Evolutionary conservation across 2,113 vertebrate genomes (phyloP).

Genomic region (Ammodytes dubius): DNA sequence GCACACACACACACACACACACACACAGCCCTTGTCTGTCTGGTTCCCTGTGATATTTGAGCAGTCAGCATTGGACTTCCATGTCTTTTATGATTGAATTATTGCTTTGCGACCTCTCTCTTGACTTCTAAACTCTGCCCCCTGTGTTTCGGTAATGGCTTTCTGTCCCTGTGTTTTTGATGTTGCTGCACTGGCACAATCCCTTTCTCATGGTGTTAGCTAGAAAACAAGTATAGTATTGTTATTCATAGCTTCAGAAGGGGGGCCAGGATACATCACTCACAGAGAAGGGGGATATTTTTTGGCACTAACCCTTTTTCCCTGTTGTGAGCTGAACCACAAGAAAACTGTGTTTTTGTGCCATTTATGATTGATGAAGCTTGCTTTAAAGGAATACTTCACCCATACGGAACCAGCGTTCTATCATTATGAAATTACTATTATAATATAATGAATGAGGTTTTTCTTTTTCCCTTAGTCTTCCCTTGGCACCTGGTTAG

Average conservation of each 20-base stretch:
- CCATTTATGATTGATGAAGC: too few relatives aligned
- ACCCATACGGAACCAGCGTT: too few relatives aligned
- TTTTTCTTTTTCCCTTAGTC: too few relatives aligned
- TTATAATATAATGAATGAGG: too few relatives aligned
- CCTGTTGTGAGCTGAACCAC: neutral
- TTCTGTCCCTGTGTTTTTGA: slow-evolving; percentile 48
- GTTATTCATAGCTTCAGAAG: slow-evolving; percentile 30
- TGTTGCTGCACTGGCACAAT: slow-evolving; percentile 55
- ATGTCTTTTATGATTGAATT: slow-evolving; percentile 39
- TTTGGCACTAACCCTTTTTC: too few relatives aligned
- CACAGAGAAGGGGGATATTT: neutral
- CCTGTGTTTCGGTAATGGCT: slow-evolving; percentile 54
- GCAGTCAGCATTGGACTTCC: slow-evolving; percentile 43
- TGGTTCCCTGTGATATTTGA: slow-evolving; percentile 31
- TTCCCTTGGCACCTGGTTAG: too few relatives aligned
- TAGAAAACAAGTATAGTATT: slow-evolving; percentile 26
- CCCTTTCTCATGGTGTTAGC: slow-evolving; percentile 15
- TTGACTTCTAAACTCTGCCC: slow-evolving; percentile 49
- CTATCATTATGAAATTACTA: too few relatives aligned
- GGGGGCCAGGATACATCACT: neutral
- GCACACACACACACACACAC: too few relatives aligned
- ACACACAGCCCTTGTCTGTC: neutral
- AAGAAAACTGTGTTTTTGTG: too few relatives aligned
- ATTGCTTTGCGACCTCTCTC: slow-evolving; percentile 53
- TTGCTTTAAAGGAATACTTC: too few relatives aligned